phyloP scores from a whole-genome alignment of 2,888 invertebrate genomes.

The Molanna angustata region DNA sequence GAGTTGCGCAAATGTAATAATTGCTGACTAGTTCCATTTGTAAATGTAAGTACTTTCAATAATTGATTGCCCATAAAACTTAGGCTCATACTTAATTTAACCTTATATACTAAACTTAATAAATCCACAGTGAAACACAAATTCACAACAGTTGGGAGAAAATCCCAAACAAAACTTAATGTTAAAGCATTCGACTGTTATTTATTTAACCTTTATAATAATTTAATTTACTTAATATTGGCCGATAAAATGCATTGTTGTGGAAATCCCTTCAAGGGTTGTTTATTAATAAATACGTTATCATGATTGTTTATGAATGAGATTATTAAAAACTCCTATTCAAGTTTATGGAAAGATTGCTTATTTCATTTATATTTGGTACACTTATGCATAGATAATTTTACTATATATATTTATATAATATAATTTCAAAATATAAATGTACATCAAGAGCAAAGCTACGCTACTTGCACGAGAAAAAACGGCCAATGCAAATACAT shows the following conservation, averaged over 20 bases:
- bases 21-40: constrained; percentile 54
- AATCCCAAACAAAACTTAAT: constrained; percentile 21
- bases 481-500: constrained; percentile 30
- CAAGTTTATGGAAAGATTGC: constrained; percentile 10
- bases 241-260: not conserved
- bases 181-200: constrained; percentile 18
- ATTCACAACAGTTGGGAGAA: constrained; percentile 29
- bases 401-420: constrained; percentile 5
- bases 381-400: constrained; percentile 1
- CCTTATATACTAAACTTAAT: constrained; percentile 30
- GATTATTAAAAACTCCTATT: not conserved
- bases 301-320: too few species aligned
- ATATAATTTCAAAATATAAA: constrained; percentile 20
- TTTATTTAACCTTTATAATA: constrained; percentile 12
- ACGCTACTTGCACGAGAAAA: constrained; percentile 30
- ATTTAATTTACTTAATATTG: not conserved
- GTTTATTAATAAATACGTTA: not conserved
- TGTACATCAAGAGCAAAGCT: constrained; percentile 27
- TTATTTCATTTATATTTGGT: constrained; percentile 19
- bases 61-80: constrained; percentile 46
- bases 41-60: constrained; percentile 56
- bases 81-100: constrained; percentile 31
- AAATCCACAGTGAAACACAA: constrained; percentile 28
- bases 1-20: constrained; percentile 57
- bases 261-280: not conserved